Evolutionary conservation across 2,888 invertebrate genomes (phyloP).

Genomic region (Smittia aterrima): DNA sequence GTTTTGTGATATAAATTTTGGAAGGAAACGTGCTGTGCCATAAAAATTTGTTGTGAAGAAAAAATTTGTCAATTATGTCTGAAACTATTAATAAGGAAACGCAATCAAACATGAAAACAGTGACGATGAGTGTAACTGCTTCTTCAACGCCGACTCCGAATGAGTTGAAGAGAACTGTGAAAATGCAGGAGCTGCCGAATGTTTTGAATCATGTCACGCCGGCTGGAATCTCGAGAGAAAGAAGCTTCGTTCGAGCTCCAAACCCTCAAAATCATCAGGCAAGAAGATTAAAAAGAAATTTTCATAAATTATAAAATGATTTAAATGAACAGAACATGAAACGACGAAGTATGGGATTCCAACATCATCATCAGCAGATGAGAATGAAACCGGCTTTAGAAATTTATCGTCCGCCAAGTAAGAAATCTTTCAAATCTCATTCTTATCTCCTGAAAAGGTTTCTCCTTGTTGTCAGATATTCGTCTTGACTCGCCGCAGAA

Average conservation of each 20-base stretch:
- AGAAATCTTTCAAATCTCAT: constrained; percentile 44
- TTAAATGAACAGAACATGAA: constrained; percentile 60
- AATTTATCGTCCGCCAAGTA: constrained; percentile 86
- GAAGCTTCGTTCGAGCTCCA: constrained; percentile 64
- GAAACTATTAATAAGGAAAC: constrained; percentile 32
- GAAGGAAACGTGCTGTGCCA: constrained; percentile 35
- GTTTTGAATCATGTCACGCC: constrained; percentile 45
- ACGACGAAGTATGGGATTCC: constrained; percentile 70
- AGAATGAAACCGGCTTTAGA: constrained; percentile 81
- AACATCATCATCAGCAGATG: constrained; percentile 50
- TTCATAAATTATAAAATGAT: not conserved
- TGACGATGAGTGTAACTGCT: not conserved
- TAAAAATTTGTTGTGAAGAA: constrained; percentile 24
- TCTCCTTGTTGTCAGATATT: constrained; percentile 55
- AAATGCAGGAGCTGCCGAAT: constrained; percentile 32
- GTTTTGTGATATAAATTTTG: constrained; percentile 6
- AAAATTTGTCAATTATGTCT: constrained; percentile 23
- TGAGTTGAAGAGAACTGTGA: constrained; percentile 35
- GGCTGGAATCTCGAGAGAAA: constrained; percentile 63
- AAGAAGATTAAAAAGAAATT: constrained; percentile 24
- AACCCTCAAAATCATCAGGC: constrained; percentile 59
- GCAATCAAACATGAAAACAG: not conserved
- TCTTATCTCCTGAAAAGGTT: not conserved
- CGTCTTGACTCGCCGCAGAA: constrained; percentile 61
- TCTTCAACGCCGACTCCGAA: constrained; percentile 5